phyloP scores from a whole-genome alignment of 2,797 vertebrate genomes.

The Sorex maritimensis region DNA sequence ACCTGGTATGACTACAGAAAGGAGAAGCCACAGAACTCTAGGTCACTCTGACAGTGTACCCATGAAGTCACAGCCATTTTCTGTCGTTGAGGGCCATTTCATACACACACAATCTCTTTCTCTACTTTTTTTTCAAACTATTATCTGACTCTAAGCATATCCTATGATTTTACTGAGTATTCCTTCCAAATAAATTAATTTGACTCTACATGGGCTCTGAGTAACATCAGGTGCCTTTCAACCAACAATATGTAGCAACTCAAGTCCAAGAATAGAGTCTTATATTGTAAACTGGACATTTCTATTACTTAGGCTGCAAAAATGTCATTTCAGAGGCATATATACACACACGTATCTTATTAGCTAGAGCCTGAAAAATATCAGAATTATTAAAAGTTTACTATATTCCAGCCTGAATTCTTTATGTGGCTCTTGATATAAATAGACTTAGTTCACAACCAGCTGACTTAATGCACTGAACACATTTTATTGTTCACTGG shows the following conservation, averaged over 20 bases:
- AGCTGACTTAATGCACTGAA: slow-evolving; percentile 21
- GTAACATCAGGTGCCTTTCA: slow-evolving; percentile 13
- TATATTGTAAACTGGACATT: not conserved
- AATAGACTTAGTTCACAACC: slow-evolving; percentile 34
- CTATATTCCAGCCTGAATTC: not conserved
- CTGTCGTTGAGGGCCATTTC: not conserved
- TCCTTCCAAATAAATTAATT: not conserved
- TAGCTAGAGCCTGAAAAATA: not conserved
- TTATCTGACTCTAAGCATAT: not conserved
- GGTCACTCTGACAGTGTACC: not conserved
- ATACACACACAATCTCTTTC: not conserved
- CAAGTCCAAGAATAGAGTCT: not conserved
- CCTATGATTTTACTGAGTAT: not conserved
- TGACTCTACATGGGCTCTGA: slow-evolving; percentile 15
- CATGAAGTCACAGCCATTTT: not conserved
- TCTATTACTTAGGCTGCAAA: slow-evolving; percentile 23
- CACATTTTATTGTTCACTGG: slow-evolving; percentile 5
- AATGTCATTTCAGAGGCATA: slow-evolving; percentile 36
- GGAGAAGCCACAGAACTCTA: not conserved
- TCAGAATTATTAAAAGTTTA: slow-evolving; percentile 4
- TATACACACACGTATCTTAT: not conserved
- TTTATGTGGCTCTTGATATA: not conserved
- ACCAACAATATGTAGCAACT: slow-evolving; percentile 8
- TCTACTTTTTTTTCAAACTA: slow-evolving; percentile 8
- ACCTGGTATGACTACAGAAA: not conserved